Base-by-base conservation (phyloP, 23 tunicate genomes). In the Pegea sp. region DNA sequence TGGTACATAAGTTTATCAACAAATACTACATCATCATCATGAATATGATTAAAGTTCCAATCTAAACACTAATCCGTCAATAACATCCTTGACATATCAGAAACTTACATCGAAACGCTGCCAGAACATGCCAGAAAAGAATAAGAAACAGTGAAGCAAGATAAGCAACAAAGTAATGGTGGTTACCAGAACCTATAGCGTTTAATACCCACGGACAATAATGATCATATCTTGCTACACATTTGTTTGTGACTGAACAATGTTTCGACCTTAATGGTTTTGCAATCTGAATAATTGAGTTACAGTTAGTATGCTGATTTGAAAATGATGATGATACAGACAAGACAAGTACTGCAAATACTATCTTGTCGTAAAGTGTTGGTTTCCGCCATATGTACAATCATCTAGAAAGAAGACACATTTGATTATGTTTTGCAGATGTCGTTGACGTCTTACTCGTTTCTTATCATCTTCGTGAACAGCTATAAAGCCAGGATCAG, bases 161-260 rank as follows among this genome's bases (percentile, higher is more conserved):
- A 49, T 89, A 89, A 24, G 61, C 74, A 27, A 89, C 71, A 53
- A 89, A 89, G 59, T 89, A 89, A 20, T 2, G 61, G 38, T 89
- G 98, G 60, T 89, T 89, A 49, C 71, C 90, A 1, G 81, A 32
- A 30, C 98, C 98, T n/a, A 89, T 69, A 22, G 98, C 75, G 65
- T 89, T 89, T 57, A 70, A 70, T 16, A 89, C 98, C 98, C 98
- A 89, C 4, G 98, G 98, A 67, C 98, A 89, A 57, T 74, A 89
- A 52, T 89, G 98, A 31, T 89, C 98, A 23, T 72, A 89, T 44
- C 68, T 77, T 3, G 98, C 98, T 16, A 89, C 63, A 31, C 89
- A 77, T 55, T 61, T 65, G 56, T 89, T 89, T 31, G 90, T 70
- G 28, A 78, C 89, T 6, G 74, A 67, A 51, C 98, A 89, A 38